Conservation (phyloP, 2,888 invertebrate species). For the Caenorhabditis sp. region DNA sequence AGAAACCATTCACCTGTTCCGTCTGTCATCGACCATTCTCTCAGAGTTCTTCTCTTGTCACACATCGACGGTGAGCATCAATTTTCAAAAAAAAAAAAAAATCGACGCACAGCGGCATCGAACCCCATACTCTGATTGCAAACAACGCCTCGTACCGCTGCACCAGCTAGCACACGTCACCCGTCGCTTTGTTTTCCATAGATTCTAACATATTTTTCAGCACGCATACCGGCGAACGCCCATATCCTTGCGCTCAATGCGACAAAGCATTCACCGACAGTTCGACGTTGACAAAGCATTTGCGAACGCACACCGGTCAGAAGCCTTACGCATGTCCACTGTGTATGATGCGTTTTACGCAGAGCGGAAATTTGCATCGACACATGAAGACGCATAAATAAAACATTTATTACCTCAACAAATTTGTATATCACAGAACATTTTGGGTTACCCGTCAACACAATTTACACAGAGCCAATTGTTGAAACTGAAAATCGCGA, state of each 20-base stretch:
- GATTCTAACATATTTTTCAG: conserved; percentile 24
- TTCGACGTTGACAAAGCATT: conserved; percentile 94
- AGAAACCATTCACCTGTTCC: conserved; percentile 96
- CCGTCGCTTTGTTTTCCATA: too few species aligned
- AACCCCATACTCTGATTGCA: too few species aligned
- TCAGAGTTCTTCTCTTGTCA: conserved; percentile 91
- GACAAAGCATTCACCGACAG: conserved; percentile 99
- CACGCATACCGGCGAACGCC: conserved; percentile 96
- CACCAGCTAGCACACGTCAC: too few species aligned
- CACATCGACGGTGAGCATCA: conserved; percentile 83
- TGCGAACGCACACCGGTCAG: conserved; percentile 87
- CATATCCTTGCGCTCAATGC: conserved; percentile 92
- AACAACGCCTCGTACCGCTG: too few species aligned
- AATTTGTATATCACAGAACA: too few species aligned
- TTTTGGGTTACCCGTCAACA: too few species aligned
- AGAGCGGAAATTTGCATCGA: conserved; percentile 96
- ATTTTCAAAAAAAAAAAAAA: not conserved
- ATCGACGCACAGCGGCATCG: not conserved
- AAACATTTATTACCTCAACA: not conserved
- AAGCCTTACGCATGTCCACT: conserved; percentile 98
- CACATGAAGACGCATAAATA: conserved; percentile 91
- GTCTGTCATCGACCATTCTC: conserved; percentile 96
- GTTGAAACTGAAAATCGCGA: conserved; percentile 37
- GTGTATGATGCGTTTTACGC: conserved; percentile 92
- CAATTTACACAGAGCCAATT: conserved; percentile 38